Evolutionary conservation across 2,797 vertebrate genomes (phyloP).

Genomic region (Taenioides sp.): DNA sequence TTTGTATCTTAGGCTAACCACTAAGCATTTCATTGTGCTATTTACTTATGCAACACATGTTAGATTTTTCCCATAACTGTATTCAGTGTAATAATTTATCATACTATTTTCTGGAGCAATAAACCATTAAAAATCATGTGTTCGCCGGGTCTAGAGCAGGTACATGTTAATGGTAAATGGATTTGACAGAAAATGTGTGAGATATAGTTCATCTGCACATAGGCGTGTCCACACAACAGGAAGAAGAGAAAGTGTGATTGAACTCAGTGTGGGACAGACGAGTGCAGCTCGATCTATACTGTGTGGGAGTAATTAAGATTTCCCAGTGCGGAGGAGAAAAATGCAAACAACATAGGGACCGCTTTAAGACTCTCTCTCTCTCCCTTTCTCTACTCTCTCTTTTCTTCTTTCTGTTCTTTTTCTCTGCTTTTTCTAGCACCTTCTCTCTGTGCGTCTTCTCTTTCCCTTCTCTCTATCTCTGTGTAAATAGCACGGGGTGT

Average conservation of each 20-base stretch:
- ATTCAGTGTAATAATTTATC: too few relatives aligned
- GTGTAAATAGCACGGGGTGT: too few relatives aligned
- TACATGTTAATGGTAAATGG: constrained; percentile 18
- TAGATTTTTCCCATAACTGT: too few relatives aligned
- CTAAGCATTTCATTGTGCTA: not conserved
- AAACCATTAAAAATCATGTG: too few relatives aligned
- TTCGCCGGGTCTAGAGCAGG: not conserved
- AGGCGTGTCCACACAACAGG: constrained; percentile 13
- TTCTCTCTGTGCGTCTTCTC: not conserved
- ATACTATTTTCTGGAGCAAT: too few relatives aligned
- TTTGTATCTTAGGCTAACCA: too few relatives aligned
- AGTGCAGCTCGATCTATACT: constrained; percentile 48
- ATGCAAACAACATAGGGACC: constrained; percentile 59
- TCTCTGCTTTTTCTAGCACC: not conserved
- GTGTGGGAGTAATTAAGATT: constrained; percentile 56
- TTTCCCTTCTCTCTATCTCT: not conserved
- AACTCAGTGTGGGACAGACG: constrained; percentile 23
- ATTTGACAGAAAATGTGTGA: constrained; percentile 22
- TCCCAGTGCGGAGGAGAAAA: constrained; percentile 54
- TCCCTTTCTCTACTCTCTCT: constrained; percentile 22
- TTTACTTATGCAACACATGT: too few relatives aligned
- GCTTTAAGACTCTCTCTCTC: constrained; percentile 28
- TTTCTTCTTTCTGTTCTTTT: not conserved
- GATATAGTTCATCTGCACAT: constrained; percentile 18
- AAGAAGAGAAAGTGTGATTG: constrained; percentile 29